These are phyloP conservation scores for Melinaea marsaeus DNA, from an alignment of 2,888 invertebrate species.

Conservation along the genomic window DNA sequence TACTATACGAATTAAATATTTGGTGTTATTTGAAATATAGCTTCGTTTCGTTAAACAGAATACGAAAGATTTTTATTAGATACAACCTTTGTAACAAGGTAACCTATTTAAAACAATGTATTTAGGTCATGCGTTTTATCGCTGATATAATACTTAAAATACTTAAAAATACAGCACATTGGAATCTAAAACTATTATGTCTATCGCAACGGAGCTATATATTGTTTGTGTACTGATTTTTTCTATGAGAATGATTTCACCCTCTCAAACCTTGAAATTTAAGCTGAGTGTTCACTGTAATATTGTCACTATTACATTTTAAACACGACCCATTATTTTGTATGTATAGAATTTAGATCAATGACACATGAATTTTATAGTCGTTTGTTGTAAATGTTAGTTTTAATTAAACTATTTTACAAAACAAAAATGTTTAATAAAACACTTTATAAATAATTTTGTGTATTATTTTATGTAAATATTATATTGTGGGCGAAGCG, in stretches of 20 bases:
- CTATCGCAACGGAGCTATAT: too few relatives aligned
- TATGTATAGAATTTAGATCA: conserved; percentile 63
- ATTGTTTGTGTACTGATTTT: neutral
- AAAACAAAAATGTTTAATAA: conserved; percentile 77
- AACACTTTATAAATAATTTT: conserved; percentile 69
- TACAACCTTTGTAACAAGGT: too few relatives aligned
- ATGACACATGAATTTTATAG: conserved; percentile 74
- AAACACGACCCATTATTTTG: conserved; percentile 53
- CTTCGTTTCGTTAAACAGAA: conserved; percentile 12
- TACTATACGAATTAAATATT: conserved; percentile 27
- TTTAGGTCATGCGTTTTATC: conserved; percentile 16
- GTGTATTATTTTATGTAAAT: conserved; percentile 42
- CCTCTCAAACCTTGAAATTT: neutral
- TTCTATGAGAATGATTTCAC: neutral
- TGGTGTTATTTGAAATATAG: conserved; percentile 21
- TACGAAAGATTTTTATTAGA: too few relatives aligned
- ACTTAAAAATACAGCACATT: too few relatives aligned
- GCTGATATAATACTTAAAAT: neutral
- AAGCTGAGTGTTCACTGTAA: conserved; percentile 14
- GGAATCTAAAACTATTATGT: too few relatives aligned
- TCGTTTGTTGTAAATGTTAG: conserved; percentile 77
- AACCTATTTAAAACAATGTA: too few relatives aligned
- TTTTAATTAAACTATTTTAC: conserved; percentile 77
- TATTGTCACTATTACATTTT: conserved; percentile 21
- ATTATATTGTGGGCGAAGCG: conserved; percentile 26